A percentile compares a stretch with the other conserved stretches of the same genome.
Conservation (phyloP, 2,113 vertebrate genomes). For the Ginglymostoma cirratum region DNA sequence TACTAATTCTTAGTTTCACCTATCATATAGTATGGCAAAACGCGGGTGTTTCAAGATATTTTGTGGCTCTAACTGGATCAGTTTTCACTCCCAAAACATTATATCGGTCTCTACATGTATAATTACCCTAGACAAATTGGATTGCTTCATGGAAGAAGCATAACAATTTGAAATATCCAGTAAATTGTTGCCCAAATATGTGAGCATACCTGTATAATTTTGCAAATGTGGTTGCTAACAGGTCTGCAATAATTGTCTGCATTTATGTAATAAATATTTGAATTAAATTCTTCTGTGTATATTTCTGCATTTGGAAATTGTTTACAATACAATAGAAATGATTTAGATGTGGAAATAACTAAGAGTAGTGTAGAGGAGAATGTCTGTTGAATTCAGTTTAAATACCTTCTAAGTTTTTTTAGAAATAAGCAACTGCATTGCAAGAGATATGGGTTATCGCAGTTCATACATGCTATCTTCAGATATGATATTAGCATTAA, state of each 20-base stretch:
- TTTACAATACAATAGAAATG: background rate
- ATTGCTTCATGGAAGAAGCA: background rate
- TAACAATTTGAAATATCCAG: background rate
- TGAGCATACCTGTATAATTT: background rate
- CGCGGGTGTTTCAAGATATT: background rate
- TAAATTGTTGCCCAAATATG: background rate
- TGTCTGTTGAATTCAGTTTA: background rate
- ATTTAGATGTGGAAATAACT: background rate
- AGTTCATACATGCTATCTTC: background rate
- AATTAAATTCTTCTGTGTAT: background rate
- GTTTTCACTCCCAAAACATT: background rate
- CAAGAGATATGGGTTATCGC: background rate
- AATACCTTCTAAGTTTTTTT: background rate
- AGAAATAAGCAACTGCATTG: background rate
- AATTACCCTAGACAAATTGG: background rate
- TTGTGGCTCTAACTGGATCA: background rate
- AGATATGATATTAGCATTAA: background rate
- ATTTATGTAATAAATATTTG: background rate
- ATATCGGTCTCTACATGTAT: background rate
- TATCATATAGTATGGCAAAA: background rate
- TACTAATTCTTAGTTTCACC: background rate
- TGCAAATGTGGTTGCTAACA: background rate
- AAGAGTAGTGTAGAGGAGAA: background rate
- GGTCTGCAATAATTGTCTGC: background rate
- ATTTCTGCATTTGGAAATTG: background rate